Evolutionary conservation across 2,113 vertebrate genomes (phyloP).

Genomic region (Microtus ochrogaster): DNA sequence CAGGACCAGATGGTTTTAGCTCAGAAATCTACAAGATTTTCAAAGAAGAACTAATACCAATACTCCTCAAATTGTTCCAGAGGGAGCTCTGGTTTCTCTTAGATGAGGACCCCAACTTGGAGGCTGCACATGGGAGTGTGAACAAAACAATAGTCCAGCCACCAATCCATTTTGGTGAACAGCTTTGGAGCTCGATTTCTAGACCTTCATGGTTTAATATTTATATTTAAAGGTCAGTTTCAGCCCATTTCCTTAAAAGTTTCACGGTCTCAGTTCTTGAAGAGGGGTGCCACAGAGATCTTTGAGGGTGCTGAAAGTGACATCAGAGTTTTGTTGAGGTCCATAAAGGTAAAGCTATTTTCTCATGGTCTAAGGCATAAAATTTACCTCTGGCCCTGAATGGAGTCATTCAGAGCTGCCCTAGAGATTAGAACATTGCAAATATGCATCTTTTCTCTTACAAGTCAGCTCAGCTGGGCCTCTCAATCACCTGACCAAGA

Average conservation of each 20-base stretch:
- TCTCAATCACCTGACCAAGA: not conserved
- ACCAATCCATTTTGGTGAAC: not conserved
- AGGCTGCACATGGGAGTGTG: not conserved
- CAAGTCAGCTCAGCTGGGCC: too few relatives aligned
- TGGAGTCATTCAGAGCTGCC: not conserved
- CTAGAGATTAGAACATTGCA: not conserved
- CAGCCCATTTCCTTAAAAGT: not conserved
- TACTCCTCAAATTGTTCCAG: too few relatives aligned
- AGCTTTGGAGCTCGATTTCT: not conserved
- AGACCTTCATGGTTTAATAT: not conserved
- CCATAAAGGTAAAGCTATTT: not conserved
- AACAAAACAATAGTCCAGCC: not conserved
- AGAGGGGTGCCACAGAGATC: not conserved
- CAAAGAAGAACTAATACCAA: too few relatives aligned
- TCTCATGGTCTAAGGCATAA: not conserved
- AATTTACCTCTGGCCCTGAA: not conserved
- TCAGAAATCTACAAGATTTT: too few relatives aligned
- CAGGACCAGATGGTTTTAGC: too few relatives aligned
- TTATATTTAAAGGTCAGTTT: not conserved
- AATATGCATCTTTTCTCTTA: not conserved
- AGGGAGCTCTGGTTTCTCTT: not conserved
- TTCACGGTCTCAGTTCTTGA: not conserved
- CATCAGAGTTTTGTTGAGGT: not conserved
- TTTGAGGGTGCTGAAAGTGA: not conserved
- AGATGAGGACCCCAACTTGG: not conserved